A percentile compares a stretch with the other conserved stretches of the same genome.
Conservation (phyloP, 2,797 vertebrate genomes). For the Phoebastria nigripes region DNA sequence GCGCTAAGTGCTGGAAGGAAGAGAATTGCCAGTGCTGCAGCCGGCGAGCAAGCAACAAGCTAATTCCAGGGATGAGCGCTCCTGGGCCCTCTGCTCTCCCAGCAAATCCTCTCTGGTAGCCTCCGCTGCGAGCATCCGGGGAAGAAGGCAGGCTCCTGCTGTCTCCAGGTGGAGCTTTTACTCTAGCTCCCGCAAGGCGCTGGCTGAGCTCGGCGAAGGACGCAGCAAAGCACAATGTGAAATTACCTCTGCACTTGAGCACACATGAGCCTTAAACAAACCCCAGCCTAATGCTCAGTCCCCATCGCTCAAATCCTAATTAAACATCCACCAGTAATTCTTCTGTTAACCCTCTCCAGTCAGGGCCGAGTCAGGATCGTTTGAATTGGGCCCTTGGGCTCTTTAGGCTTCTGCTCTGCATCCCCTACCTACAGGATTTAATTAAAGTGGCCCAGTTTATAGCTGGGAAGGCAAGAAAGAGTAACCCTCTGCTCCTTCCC, state of each 20-base stretch:
- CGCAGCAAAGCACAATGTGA: neutral
- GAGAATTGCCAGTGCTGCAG: neutral
- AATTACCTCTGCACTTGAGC: conserved; percentile 8
- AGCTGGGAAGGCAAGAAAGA: neutral
- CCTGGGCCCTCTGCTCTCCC: neutral
- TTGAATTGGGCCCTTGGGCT: neutral
- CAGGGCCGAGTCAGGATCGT: neutral
- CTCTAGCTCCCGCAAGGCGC: conserved; percentile 18
- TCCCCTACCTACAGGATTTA: conserved; percentile 4
- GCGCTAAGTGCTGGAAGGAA: neutral
- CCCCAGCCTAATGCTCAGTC: conserved; percentile 12
- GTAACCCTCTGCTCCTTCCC: neutral
- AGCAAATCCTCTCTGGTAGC: neutral
- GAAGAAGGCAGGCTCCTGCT: neutral
- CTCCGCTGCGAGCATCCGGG: neutral
- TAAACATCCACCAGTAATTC: conserved; percentile 36
- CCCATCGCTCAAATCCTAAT: conserved; percentile 52
- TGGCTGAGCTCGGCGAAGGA: neutral
- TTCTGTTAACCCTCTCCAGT: conserved; percentile 41
- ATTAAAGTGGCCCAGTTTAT: conserved; percentile 58
- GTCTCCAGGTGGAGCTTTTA: conserved; percentile 74
- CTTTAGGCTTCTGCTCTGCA: neutral
- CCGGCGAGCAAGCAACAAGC: neutral
- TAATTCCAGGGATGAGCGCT: neutral
- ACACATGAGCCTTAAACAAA: conserved; percentile 48